A percentile compares a stretch with the other conserved stretches of the same genome.
phyloP scores from a whole-genome alignment of 2,888 invertebrate genomes.

The Lepidonotus clava region DNA sequence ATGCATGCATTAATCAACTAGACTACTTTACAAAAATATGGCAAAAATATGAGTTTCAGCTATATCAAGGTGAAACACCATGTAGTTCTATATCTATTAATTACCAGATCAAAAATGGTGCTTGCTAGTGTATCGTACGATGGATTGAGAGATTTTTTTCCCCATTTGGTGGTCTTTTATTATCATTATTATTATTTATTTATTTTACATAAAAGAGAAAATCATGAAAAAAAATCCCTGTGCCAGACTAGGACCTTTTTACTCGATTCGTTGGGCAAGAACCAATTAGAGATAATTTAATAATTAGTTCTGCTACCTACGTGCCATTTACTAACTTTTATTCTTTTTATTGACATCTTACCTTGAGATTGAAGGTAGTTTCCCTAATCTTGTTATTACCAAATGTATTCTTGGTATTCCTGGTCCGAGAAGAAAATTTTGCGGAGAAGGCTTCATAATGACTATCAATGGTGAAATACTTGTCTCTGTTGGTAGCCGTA shows the following conservation, averaged over 20 bases:
- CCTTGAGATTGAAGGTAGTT: slow-evolving; percentile 9
- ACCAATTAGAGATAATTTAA: too few species aligned
- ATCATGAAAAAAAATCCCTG: too few species aligned
- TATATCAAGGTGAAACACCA: neutral
- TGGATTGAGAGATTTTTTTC: too few species aligned
- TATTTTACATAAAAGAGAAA: neutral
- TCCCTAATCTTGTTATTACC: neutral
- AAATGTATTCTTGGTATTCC: neutral
- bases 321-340: too few species aligned
- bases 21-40: neutral
- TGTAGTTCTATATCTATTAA: neutral
- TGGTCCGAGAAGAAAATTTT: neutral
- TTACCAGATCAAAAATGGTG: too few species aligned
- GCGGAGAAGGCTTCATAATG: slow-evolving; percentile 13
- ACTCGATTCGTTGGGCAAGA: too few species aligned
- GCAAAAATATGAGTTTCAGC: neutral
- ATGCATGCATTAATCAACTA: neutral
- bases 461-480: neutral
- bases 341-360: too few species aligned
- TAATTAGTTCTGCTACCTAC: too few species aligned
- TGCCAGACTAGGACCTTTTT: too few species aligned
- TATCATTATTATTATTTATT: neutral
- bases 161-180: too few species aligned
- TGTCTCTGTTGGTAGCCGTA: neutral
- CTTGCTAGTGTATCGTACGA: too few species aligned